These are phyloP conservation scores for Cynoglossus semilaevis DNA, from an alignment of 2,113 vertebrate species.

Conservation along the genomic window DNA sequence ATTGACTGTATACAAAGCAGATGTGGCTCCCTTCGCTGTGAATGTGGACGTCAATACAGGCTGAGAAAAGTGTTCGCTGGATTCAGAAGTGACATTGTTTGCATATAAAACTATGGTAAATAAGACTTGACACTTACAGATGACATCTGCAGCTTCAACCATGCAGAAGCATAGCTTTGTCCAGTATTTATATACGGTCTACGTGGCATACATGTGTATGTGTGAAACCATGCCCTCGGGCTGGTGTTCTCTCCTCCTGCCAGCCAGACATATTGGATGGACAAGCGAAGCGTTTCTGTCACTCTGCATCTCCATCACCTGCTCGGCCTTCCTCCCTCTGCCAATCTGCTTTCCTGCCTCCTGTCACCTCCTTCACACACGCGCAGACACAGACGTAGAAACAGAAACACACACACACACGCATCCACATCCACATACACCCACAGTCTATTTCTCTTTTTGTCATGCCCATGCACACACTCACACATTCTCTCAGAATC, in stretches of 20 bases:
- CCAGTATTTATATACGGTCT: too few species aligned
- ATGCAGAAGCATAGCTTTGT: too few species aligned
- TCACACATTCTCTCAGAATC: slow-evolving; percentile 24
- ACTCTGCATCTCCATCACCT: slow-evolving; percentile 63
- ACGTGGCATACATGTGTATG: background rate
- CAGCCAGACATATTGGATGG: slow-evolving; percentile 61
- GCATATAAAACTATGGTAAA: too few species aligned
- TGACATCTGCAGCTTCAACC: too few species aligned
- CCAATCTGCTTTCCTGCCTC: slow-evolving; percentile 55
- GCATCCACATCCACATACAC: slow-evolving; percentile 7
- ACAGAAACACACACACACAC: slow-evolving; percentile 6
- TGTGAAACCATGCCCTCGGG: slow-evolving; percentile 46
- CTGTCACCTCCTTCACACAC: slow-evolving; percentile 31
- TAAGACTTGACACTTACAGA: too few species aligned
- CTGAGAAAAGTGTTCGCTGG: too few species aligned
- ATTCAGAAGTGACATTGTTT: too few species aligned
- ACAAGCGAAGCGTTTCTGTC: slow-evolving; percentile 73
- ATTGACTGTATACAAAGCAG: too few species aligned
- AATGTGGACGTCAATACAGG: too few species aligned
- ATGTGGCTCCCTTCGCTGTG: too few species aligned
- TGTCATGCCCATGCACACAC: slow-evolving; percentile 8
- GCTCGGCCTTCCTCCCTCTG: slow-evolving; percentile 48
- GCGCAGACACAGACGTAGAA: background rate
- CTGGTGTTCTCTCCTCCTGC: slow-evolving; percentile 41
- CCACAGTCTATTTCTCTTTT: background rate